A percentile compares a stretch with the other conserved stretches of the same genome.
These are phyloP conservation scores for Adela reaumurella DNA, from an alignment of 2,888 invertebrate species.

Conservation along the genomic window DNA sequence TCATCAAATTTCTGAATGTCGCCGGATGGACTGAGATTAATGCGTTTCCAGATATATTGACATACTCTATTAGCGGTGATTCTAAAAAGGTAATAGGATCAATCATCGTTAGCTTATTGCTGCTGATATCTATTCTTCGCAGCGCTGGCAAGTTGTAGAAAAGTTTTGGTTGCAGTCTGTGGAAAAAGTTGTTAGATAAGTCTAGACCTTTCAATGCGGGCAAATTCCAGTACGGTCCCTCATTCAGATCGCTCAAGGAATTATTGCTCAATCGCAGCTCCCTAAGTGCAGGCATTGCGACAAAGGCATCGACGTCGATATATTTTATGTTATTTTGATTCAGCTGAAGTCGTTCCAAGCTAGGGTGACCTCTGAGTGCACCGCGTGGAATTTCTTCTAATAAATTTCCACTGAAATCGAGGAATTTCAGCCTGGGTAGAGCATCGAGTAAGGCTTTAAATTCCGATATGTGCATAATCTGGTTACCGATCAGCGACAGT, in stretches of 20 bases:
- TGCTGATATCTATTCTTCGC: conserved; percentile 71
- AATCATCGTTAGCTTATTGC: conserved; percentile 66
- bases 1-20: conserved; percentile 70
- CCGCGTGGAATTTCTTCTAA: conserved; percentile 76
- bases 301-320: conserved; percentile 76
- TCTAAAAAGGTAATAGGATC: conserved; percentile 72
- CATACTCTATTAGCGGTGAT: conserved; percentile 69
- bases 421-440: conserved; percentile 69
- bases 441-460: conserved; percentile 72
- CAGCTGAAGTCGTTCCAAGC: conserved; percentile 74
- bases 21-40: conserved; percentile 68
- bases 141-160: conserved; percentile 72
- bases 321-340: conserved; percentile 73
- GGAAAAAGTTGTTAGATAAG: conserved; percentile 71
- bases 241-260: conserved; percentile 68
- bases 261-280: conserved; percentile 82
- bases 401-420: conserved; percentile 77
- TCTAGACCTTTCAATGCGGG: conserved; percentile 82
- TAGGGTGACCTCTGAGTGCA: conserved; percentile 73
- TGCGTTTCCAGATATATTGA: conserved; percentile 76
- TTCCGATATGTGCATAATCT: conserved; percentile 71
- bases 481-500: conserved; percentile 71
- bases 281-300: conserved; percentile 78
- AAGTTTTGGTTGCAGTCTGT: conserved; percentile 67
- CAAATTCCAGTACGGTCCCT: conserved; percentile 79